These are phyloP conservation scores for Nasonia vitripennis DNA, from an alignment of 1,140 invertebrate species.

Conservation along the genomic window DNA sequence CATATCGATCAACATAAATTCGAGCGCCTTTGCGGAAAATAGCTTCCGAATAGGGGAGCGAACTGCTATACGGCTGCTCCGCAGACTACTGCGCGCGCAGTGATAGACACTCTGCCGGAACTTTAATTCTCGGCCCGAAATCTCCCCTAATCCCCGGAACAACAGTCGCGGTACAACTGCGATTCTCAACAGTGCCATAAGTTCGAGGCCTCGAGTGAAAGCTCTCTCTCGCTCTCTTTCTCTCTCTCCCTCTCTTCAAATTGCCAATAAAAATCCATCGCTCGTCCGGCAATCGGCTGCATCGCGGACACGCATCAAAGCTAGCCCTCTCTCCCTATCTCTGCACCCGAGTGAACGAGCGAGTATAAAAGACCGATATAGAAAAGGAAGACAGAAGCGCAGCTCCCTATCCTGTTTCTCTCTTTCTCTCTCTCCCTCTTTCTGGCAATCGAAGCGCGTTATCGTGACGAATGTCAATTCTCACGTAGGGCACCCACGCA, in stretches of 20 bases:
- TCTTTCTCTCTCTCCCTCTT: not conserved
- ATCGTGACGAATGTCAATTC: constrained; percentile 33
- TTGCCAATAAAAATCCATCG: constrained; percentile 34
- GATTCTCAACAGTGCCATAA: constrained; percentile 14
- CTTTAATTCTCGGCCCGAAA: constrained; percentile 14
- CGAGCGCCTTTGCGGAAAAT: not conserved
- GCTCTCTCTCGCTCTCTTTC: not conserved
- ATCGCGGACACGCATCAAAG: no score
- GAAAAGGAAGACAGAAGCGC: not conserved
- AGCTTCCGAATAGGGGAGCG: not conserved
- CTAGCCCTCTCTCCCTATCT: no score
- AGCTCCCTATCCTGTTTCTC: not conserved
- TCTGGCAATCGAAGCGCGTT: not conserved
- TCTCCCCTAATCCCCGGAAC: not conserved
- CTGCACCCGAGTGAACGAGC: not conserved
- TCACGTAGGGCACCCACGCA: not conserved
- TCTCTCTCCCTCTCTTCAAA: not conserved
- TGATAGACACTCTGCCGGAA: not conserved
- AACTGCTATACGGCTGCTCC: not conserved
- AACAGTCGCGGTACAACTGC: not conserved
- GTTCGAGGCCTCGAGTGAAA: not conserved
- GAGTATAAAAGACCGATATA: not conserved
- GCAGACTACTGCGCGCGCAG: not conserved
- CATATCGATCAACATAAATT: constrained; percentile 19
- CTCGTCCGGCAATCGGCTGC: not conserved